Base-by-base conservation (phyloP, 2,113 vertebrate genomes). In the Pollachius pollachius region DNA sequence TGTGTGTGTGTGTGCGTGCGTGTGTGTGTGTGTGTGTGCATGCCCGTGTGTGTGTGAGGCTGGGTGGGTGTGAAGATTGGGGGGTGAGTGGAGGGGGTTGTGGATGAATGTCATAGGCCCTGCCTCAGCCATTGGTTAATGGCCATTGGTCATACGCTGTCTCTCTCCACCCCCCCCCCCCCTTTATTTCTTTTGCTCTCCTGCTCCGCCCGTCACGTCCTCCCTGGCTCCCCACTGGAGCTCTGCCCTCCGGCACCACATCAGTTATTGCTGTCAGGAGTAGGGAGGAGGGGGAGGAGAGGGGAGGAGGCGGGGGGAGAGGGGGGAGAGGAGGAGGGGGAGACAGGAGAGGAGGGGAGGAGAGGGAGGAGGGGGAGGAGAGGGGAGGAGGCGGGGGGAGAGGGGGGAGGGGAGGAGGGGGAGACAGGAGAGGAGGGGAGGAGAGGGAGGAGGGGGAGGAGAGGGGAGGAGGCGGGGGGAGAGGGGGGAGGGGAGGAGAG, bases 121-220 rank as follows among this genome's bases (percentile, higher is more conserved):
- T 82, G 84, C 87, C 93, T 92, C 87, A 61, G 75, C 82, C 21
- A 72, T 85, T 74, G 73, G 76, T 90, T 88, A 91, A 88, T 84
- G 86, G 86, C 89, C 83, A 78, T 90, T 92, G 89, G 80, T 92
- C 90, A 88, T 78, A 91, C 86, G 85, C 87, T 89, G 88, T 90
- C 91, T 90, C 79, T 85, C 37, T 3, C 21, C n/a, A n/a, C 21
- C 21, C 21, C 30, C 30, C 30, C 30, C 30, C 30, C 3, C 30
- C 86, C 86, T 90, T 90, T 90, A 90, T 91, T 92, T 90, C 87
- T 87, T 91, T 88, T 88, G 64, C 83, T 70, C 69, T 78, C 84
- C 83, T 87, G 85, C 83, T 83, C 67, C 5, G 30, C 41, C 41
- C 9, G 41, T 9, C 41, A 7, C 72, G 80, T 72, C 79, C 88